phyloP scores from a whole-genome alignment of 2,113 vertebrate genomes.

The Bubo blakistoni region DNA sequence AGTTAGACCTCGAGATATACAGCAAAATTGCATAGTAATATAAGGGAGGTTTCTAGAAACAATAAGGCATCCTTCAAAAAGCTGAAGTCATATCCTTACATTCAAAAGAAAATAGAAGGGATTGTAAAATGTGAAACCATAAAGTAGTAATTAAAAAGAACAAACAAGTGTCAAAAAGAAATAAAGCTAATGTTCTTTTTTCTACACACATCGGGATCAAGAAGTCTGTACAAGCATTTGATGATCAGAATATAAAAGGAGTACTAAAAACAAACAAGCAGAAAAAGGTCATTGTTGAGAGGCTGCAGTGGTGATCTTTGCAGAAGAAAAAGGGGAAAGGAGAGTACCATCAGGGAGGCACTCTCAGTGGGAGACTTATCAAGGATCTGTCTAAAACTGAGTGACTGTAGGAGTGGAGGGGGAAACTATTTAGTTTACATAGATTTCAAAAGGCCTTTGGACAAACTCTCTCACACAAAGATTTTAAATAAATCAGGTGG shows the following conservation, averaged over 20 bases:
- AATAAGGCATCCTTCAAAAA: background rate
- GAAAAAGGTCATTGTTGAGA: background rate
- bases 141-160: background rate
- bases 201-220: background rate
- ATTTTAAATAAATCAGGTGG: constrained; percentile 34
- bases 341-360: background rate
- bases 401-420: background rate
- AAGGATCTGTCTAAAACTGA: background rate
- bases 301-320: background rate
- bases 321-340: background rate
- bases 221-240: background rate
- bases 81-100: background rate
- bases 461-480: background rate
- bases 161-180: background rate
- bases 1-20: background rate
- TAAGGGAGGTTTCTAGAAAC: background rate
- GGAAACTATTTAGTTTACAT: background rate
- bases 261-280: background rate
- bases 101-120: background rate
- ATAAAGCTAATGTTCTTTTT: background rate
- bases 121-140: background rate
- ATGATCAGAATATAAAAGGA: background rate
- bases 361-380: background rate
- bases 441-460: background rate
- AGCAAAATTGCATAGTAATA: background rate